phyloP scores from a whole-genome alignment of 2,113 vertebrate species.

The Parotia lawesii region DNA sequence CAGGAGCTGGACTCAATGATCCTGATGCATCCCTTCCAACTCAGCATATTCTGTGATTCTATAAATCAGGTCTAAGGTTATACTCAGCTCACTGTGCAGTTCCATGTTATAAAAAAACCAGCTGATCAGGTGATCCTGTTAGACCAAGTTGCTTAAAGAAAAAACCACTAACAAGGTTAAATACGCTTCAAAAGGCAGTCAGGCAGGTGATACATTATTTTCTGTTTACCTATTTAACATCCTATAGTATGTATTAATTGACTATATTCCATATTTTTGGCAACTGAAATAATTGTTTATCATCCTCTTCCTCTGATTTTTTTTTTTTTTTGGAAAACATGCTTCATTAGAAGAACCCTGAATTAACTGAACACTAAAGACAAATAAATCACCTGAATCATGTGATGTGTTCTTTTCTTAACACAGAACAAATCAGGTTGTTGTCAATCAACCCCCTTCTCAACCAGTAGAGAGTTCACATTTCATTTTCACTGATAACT shows the following conservation, averaged over 20 bases:
- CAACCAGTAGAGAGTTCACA: neutral
- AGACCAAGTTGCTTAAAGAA: neutral
- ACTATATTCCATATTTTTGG: neutral
- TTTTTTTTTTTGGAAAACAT: neutral
- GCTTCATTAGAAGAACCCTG: neutral
- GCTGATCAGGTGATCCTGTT: neutral
- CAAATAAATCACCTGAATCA: neutral
- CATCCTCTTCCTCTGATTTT: fast-evolving
- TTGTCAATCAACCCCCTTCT: fast-evolving
- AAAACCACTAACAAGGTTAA: neutral
- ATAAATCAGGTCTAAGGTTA: neutral
- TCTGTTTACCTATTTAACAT: neutral
- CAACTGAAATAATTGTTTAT: neutral
- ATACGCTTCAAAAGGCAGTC: neutral
- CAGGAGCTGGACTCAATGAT: neutral
- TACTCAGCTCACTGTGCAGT: neutral
- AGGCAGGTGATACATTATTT: neutral
- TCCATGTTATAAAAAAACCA: neutral
- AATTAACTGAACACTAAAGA: neutral
- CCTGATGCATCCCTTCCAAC: neutral
- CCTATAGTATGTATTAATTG: neutral
- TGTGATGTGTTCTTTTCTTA: neutral
- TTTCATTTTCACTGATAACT: neutral
- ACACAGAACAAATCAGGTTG: neutral
- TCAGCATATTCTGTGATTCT: neutral